Base-by-base conservation (phyloP, 2,113 vertebrate species). In the Austrofundulus limnaeus region DNA sequence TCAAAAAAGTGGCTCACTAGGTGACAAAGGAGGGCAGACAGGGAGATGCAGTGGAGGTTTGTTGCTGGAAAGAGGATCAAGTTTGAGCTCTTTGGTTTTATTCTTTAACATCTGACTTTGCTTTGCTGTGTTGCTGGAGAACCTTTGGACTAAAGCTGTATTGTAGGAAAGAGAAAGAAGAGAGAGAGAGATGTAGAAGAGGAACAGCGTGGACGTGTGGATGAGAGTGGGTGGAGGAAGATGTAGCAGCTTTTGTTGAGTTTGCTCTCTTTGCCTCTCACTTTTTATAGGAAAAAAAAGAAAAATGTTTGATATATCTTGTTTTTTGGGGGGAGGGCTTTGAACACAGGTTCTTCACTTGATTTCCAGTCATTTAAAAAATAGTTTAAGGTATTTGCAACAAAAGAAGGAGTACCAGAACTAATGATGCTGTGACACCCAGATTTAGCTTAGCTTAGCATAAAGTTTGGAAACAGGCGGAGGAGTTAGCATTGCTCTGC, bases 1-100 rank as follows among this genome's bases (percentile, higher is more conserved):
- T 88, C 71, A 86, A 71, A 90, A 34, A 83, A 88, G 87, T 72
- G 81, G 77, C 77, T 87, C 66, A 82, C 91, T 87, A 88, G 88
- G 91, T 87, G 89, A 92, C 66, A 1, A 23, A 11, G 57, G 51
- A 38, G 73, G 70, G 68, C 46, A 37, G 70, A 68, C 15, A 17
- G 70, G 46, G 49, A 17, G 31, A 39, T 55, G 66, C 7, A 38
- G 62, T 56, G 80, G 76, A 81, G 70, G 68, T 57, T 42, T 69
- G 56, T 70, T 70, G 75, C 82, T 75, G 60, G 83, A 72, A 80
- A 84, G 67, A 87, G 85, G 77, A 85, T 87, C 81, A 91, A 77
- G 77, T 85, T 88, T 74, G 80, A 90, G 80, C 73, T 93, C 92
- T 93, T 93, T 93, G 92, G 92, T 93, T 93, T 93, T 83, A 87